Evolutionary conservation across 2,888 invertebrate species (phyloP), one percentile per base, ranked within the genome.

Genomic region (Phengaris alcon): DNA sequence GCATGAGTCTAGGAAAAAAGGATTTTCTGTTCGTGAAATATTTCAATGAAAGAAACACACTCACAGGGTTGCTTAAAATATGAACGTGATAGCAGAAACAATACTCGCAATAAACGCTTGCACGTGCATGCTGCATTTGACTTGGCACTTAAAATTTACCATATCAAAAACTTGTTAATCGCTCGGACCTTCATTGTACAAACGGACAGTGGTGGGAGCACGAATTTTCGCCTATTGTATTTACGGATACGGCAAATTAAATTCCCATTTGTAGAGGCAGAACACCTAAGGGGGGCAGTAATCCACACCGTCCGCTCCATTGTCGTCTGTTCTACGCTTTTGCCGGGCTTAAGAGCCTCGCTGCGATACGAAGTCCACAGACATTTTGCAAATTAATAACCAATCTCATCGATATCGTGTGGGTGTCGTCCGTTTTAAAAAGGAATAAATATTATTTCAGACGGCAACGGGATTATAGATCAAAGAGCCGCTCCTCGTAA

Each of bases 191-290:
- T 79, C 79, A 77, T 78, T 78, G 78, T 77, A 79, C 75, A 75
- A 77, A 78, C 82, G 82, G 87, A 85, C 83, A 83, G 80, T 81
- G 80, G 78, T 81, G 82, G 82, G 81, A 79, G 83, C 82, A 79
- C 87, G 86, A 88, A 88, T 87, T 86, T 83, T 83, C 86, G 83
- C 80, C 85, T 83, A 88, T 90, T 90, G 90, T 90, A 87, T 88
- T 88, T 87, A 87, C 85, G 86, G 87, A 87, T 86, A 87, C 88
- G 86, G 89, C 85, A 90, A 91, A 90, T 90, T 90, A 91, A 90
- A 89, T 87, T 88, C 87, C 88, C 89, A 89, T 90, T 88, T 88
- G 87, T 86, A 84, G 83, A 84, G 85, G 75, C 75, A 44, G 84
- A 81, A 84, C 85, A 87, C 87, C 86, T 86, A 85, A 84, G 84